A percentile compares a stretch with the other conserved stretches of the same genome.
Conservation (phyloP, 2,113 vertebrate genomes). For the Anoplopoma fimbria region DNA sequence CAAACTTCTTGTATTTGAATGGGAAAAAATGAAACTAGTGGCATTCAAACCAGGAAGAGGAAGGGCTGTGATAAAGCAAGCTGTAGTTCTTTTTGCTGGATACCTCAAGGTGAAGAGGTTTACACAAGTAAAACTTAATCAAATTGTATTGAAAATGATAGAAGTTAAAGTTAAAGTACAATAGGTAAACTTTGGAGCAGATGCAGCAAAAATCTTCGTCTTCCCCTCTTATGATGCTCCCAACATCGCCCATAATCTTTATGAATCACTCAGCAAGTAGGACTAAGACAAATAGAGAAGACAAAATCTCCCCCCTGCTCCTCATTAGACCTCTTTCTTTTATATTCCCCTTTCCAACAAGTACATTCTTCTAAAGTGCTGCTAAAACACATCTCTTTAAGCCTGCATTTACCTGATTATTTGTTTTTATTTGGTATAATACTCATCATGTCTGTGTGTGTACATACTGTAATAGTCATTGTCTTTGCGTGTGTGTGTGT, state of each 20-base stretch:
- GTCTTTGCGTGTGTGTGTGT: conserved; percentile 7
- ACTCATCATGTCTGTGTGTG: conserved; percentile 41
- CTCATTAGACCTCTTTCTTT: neutral
- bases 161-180: neutral
- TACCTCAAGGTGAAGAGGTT: no score
- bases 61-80: no score
- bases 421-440: conserved; percentile 60
- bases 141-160: no score
- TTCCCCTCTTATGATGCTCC: neutral
- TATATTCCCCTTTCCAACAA: neutral
- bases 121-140: no score
- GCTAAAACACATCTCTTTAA: conserved; percentile 40
- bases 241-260: accelerated
- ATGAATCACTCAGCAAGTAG: neutral
- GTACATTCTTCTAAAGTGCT: conserved; percentile 16
- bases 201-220: neutral
- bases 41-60: no score
- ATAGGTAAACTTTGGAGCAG: no score
- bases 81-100: no score
- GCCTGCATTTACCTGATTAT: conserved; percentile 55
- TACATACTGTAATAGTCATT: conserved; percentile 14
- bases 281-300: neutral
- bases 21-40: neutral
- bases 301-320: neutral
- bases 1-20: neutral